phyloP scores from a whole-genome alignment of 2,888 invertebrate species.

The Lasioglossum calceatum region DNA sequence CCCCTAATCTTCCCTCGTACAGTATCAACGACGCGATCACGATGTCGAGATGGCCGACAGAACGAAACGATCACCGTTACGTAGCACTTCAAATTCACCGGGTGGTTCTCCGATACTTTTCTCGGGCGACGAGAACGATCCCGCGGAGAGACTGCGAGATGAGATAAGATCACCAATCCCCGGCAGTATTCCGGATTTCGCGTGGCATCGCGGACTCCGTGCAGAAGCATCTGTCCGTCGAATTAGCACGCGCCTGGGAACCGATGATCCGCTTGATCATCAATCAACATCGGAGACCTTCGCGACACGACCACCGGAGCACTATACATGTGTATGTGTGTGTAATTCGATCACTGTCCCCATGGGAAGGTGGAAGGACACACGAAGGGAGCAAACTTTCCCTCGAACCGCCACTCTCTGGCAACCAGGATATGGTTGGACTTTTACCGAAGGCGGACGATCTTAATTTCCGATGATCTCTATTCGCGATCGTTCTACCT shows the following conservation, averaged over 20 bases:
- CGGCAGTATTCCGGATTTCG: neutral
- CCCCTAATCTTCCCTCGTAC: neutral
- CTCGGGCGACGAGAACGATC: neutral
- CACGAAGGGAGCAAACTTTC: neutral
- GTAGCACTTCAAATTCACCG: slow-evolving; percentile 14
- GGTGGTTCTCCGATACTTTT: neutral
- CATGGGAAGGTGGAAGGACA: neutral
- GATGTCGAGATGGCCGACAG: neutral
- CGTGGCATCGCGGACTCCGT: neutral
- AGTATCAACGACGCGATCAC: slow-evolving; percentile 6
- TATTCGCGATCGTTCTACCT: slow-evolving; percentile 41
- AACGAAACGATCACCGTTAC: neutral
- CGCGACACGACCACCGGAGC: neutral
- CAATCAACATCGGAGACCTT: slow-evolving; percentile 1
- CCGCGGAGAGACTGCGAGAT: neutral
- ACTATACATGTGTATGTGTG: neutral
- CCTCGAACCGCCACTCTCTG: neutral
- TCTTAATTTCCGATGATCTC: neutral
- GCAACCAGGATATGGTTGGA: neutral
- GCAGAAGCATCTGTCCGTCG: neutral
- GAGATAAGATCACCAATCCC: neutral
- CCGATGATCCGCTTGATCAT: neutral
- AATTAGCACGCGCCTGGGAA: neutral
- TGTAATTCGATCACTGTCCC: slow-evolving; percentile 34
- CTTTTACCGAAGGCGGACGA: neutral